These are phyloP conservation scores for Cyprinodon variegatus DNA, from an alignment of 2,113 vertebrate species.

Conservation along the genomic window DNA sequence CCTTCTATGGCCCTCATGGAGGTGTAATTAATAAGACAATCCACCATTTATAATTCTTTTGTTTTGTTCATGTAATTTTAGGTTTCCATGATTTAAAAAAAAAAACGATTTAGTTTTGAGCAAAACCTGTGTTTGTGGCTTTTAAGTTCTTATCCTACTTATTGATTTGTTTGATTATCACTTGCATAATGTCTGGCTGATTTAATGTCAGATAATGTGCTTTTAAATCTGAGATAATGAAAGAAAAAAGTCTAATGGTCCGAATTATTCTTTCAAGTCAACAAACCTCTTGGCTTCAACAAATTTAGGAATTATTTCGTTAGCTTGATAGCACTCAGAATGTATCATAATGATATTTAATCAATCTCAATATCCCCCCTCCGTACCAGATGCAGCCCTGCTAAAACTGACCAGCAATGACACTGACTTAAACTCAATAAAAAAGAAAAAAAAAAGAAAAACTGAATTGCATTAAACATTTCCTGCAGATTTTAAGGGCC, in stretches of 20 bases:
- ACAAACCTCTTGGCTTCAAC: not conserved
- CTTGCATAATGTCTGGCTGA: not conserved
- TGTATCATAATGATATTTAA: conserved; percentile 1
- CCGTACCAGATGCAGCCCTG: not conserved
- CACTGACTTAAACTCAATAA: not conserved
- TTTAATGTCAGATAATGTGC: not conserved
- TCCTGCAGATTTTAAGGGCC: conserved; percentile 1
- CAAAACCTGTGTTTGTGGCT: not conserved
- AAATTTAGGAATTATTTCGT: not conserved
- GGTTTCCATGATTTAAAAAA: not conserved
- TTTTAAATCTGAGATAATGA: not conserved
- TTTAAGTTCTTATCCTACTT: not conserved
- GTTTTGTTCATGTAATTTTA: not conserved
- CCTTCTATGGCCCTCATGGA: not conserved
- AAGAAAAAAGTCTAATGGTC: not conserved
- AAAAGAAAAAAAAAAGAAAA: not conserved
- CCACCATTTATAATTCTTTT: not conserved
- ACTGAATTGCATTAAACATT: conserved; percentile 7
- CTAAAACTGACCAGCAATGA: not conserved
- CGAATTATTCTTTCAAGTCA: not conserved
- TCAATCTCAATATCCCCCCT: not conserved
- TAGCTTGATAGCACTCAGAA: not conserved
- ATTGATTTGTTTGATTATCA: not conserved
- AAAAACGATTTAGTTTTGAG: not conserved
- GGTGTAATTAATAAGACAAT: not conserved